Percentiles rank a stretch among this genome's conserved stretches.
phyloP scores from a whole-genome alignment of 2,888 invertebrate genomes.

The Odontocolon sp. region DNA sequence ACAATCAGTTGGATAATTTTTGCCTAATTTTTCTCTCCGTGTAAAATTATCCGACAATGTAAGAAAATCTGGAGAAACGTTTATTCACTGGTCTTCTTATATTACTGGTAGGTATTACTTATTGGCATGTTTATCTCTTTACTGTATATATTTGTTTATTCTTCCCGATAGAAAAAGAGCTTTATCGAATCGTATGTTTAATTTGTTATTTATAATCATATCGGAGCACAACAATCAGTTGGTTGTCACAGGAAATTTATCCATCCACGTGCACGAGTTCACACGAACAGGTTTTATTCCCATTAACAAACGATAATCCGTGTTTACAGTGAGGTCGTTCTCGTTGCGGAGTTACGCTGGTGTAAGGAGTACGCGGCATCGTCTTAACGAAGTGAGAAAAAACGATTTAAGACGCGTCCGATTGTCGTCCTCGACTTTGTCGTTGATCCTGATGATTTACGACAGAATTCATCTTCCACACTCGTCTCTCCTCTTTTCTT shows the following conservation, averaged over 20 bases:
- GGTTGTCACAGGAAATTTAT: slow-evolving; percentile 1
- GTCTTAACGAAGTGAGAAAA: slow-evolving; percentile 16
- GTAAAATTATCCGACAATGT: no score
- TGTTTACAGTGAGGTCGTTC: slow-evolving; percentile 12
- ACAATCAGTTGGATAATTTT: no score
- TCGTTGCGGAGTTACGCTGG: not conserved
- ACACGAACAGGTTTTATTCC: not conserved
- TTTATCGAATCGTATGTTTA: no score
- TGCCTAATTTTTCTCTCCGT: no score
- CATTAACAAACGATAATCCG: slow-evolving; percentile 41
- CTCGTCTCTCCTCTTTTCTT: not conserved
- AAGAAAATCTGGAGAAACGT: no score
- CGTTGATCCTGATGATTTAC: slow-evolving; percentile 35
- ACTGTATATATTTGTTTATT: no score
- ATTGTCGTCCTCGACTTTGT: slow-evolving; percentile 30
- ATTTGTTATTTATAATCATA: no score
- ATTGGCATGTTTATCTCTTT: no score
- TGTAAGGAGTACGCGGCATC: not conserved
- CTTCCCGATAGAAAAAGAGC: no score
- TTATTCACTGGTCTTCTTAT: no score
- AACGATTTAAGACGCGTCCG: slow-evolving; percentile 12
- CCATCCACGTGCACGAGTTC: not conserved
- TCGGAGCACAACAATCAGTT: no score
- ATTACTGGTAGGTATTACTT: no score
- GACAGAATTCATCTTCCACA: slow-evolving; percentile 16